Evolutionary conservation across 37 sponge, comb jelly and placozoan species (phyloP).

Genomic region (Diacarnus erythraeanus): DNA sequence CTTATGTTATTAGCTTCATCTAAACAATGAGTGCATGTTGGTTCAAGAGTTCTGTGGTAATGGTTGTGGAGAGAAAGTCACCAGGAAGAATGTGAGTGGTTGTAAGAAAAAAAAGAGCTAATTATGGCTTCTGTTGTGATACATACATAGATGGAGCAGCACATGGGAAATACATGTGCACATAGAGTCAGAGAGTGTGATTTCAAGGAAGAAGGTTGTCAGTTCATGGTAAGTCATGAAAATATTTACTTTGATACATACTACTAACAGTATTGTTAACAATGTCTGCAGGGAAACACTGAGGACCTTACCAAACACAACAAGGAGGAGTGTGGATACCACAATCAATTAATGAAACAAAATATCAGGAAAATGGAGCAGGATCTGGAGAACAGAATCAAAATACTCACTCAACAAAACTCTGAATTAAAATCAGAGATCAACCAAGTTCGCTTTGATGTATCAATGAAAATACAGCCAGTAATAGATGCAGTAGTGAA

Average conservation of each 20-base stretch:
- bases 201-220: constrained; percentile 31
- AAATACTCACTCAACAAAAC: too few relatives aligned
- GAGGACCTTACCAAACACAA: constrained; percentile 28
- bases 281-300: constrained; percentile 27
- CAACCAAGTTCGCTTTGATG: too few relatives aligned
- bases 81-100: constrained; percentile 59
- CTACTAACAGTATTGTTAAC: too few relatives aligned
- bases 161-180: constrained; percentile 9
- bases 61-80: constrained; percentile 57
- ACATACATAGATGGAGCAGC: neutral
- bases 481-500: too few relatives aligned
- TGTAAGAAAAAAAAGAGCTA: too few relatives aligned
- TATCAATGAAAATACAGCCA: too few relatives aligned
- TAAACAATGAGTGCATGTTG: constrained; percentile 27
- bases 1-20: constrained; percentile 33
- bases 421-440: too few relatives aligned
- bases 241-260: too few relatives aligned
- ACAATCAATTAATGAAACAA: too few relatives aligned
- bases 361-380: too few relatives aligned
- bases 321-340: constrained; percentile 8
- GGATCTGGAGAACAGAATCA: too few relatives aligned
- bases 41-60: constrained; percentile 26
- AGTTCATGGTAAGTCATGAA: constrained; percentile 34
- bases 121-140: too few relatives aligned
- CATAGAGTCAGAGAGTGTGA: constrained; percentile 17